These are phyloP conservation scores for Ectemnius lituratus DNA, from an alignment of 2,888 invertebrate species.

Conservation along the genomic window DNA sequence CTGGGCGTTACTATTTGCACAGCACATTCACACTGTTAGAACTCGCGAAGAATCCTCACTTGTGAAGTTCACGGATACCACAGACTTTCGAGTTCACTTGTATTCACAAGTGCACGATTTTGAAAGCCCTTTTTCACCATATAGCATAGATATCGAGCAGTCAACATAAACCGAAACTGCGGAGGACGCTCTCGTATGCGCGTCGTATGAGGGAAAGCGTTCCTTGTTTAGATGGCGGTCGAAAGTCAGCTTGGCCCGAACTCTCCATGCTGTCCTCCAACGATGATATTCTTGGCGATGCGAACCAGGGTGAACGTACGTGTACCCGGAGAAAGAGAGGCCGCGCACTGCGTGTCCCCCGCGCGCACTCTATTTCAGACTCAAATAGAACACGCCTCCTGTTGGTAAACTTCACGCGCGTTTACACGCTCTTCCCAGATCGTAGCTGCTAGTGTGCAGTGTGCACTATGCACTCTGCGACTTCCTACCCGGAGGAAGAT, in stretches of 20 bases:
- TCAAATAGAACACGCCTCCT: conserved; percentile 60
- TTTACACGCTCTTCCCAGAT: conserved; percentile 22
- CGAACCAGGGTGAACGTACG: conserved; percentile 74
- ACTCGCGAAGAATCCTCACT: background rate
- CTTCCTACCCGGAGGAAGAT: conserved; percentile 8
- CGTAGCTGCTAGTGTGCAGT: background rate
- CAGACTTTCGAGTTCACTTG: background rate
- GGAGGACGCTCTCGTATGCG: conserved; percentile 14
- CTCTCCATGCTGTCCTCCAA: conserved; percentile 56
- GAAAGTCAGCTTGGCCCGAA: conserved; percentile 26
- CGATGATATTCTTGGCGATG: conserved; percentile 69
- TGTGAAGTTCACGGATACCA: background rate
- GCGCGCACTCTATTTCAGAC: conserved; percentile 57
- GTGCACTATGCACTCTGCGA: background rate
- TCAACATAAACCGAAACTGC: conserved; percentile 17
- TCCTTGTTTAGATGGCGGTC: conserved; percentile 26
- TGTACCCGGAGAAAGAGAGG: conserved; percentile 35
- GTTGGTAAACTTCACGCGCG: conserved; percentile 59
- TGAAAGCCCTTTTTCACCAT: background rate
- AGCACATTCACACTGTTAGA: background rate
- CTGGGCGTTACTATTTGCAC: background rate
- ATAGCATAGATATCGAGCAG: conserved; percentile 4
- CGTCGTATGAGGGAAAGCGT: background rate
- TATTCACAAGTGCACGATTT: background rate
- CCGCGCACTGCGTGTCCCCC: conserved; percentile 32